Conservation (phyloP, 2,797 vertebrate genomes). For the Calcarius lapponicus region DNA sequence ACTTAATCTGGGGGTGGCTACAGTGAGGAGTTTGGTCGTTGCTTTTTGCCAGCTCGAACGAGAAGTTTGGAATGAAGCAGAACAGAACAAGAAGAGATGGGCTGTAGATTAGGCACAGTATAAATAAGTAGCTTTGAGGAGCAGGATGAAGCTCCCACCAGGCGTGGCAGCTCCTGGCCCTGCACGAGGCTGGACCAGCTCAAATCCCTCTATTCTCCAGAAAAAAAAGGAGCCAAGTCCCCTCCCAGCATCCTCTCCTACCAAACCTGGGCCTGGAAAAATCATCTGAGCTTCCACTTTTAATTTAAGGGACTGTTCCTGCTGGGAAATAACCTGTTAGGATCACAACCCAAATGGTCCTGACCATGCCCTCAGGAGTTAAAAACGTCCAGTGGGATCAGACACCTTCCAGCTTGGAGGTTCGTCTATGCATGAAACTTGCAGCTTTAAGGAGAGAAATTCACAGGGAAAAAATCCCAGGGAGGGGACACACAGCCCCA, state of each 20-base stretch:
- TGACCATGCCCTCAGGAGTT: neutral
- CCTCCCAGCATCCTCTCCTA: neutral
- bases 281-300: neutral
- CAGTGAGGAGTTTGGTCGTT: neutral
- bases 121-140: constrained; percentile 12
- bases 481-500: neutral
- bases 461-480: neutral
- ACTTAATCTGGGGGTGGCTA: neutral
- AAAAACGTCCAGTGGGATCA: neutral
- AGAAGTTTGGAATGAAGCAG: neutral
- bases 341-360: neutral
- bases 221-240: neutral
- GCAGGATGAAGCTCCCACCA: neutral
- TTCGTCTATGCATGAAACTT: neutral
- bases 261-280: neutral
- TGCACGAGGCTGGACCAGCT: neutral
- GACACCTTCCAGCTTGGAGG: neutral
- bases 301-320: neutral
- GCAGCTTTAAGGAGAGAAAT: neutral
- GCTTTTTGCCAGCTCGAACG: constrained; percentile 34
- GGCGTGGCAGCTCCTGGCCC: neutral
- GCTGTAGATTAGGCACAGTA: constrained; percentile 9
- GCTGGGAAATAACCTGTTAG: neutral
- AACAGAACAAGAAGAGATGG: neutral
- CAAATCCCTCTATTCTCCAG: neutral